Conservation (phyloP, 2,113 vertebrate species). For the Trogon melanurus region DNA sequence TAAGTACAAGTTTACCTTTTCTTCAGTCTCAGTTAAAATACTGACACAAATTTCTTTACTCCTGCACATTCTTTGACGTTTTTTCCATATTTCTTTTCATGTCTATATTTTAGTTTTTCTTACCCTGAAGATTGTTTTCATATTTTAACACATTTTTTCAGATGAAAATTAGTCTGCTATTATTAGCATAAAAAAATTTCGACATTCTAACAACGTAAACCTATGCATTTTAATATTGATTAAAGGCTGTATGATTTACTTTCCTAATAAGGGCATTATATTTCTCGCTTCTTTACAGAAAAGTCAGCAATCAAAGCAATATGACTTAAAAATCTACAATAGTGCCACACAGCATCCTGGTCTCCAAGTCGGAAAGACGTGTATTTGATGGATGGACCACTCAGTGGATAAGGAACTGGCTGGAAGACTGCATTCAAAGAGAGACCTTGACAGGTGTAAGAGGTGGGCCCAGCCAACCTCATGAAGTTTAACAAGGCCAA, state of each 20-base stretch:
- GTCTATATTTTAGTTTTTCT: not conserved
- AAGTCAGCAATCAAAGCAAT: not conserved
- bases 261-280: not conserved
- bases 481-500: too few relatives aligned
- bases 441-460: too few relatives aligned
- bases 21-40: not conserved
- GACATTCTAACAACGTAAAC: not conserved
- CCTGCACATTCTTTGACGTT: not conserved
- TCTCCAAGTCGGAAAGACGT: too few relatives aligned
- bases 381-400: too few relatives aligned
- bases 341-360: not conserved
- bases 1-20: not conserved
- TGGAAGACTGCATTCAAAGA: too few relatives aligned
- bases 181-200: not conserved
- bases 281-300: not conserved
- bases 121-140: not conserved
- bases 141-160: not conserved
- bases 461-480: too few relatives aligned
- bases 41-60: not conserved
- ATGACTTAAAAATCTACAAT: not conserved
- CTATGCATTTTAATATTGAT: not conserved
- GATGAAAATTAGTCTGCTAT: not conserved
- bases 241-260: not conserved
- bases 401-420: too few relatives aligned
- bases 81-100: not conserved